A percentile compares a stretch with the other conserved stretches of the same genome.
Conservation (phyloP, 2,888 invertebrate genomes). For the Maniola hyperantus region DNA sequence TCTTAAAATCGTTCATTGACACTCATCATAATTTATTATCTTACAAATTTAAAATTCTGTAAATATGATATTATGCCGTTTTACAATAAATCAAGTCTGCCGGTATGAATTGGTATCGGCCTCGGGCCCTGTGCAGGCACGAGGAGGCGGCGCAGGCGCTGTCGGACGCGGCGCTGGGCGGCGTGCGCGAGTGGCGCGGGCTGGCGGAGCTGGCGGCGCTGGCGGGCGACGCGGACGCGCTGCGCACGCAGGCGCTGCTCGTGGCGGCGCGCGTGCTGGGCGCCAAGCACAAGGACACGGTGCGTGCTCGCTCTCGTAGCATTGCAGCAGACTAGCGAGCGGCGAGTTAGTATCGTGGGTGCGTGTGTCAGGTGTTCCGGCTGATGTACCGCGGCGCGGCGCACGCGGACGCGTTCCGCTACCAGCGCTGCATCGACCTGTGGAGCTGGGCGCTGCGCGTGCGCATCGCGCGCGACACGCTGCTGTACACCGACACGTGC, state of each 20-base stretch:
- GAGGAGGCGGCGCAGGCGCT: constrained; percentile 86
- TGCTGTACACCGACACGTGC: constrained; percentile 88
- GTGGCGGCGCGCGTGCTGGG: constrained; percentile 95
- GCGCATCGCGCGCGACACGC: constrained; percentile 89
- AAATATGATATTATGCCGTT: no score
- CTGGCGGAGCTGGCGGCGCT: constrained; percentile 87
- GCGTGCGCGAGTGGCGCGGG: constrained; percentile 90
- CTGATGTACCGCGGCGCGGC: constrained; percentile 89
- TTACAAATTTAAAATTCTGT: no score
- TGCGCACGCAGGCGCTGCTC: constrained; percentile 93
- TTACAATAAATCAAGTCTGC: no score
- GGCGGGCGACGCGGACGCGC: constrained; percentile 90
- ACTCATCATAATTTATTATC: no score
- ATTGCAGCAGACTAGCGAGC: no score
- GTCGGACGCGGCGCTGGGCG: constrained; percentile 80
- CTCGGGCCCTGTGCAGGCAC: no score
- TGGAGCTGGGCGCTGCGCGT: constrained; percentile 93
- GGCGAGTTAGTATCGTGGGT: no score
- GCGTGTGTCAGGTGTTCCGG: constrained; percentile 82
- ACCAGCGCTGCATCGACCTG: constrained; percentile 92
- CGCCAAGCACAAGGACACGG: constrained; percentile 92
- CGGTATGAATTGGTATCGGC: no score
- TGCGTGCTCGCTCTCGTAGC: neutral
- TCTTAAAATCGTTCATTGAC: no score
- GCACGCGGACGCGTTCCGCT: constrained; percentile 87